phyloP scores from a whole-genome alignment of 2,888 invertebrate species.

The Argynnis bischoffii region DNA sequence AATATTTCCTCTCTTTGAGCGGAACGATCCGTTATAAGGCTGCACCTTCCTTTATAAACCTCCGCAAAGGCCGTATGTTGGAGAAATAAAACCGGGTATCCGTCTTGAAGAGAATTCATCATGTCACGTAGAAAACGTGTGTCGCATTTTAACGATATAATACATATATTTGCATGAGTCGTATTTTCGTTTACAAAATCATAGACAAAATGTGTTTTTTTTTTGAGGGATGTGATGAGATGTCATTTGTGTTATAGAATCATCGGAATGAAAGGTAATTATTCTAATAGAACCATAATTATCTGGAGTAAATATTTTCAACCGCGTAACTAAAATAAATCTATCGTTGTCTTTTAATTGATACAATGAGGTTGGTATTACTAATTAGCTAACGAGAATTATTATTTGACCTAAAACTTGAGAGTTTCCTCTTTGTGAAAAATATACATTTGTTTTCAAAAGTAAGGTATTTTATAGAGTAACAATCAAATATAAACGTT shows the following conservation, averaged over 20 bases:
- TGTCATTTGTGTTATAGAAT: too few species aligned
- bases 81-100: conserved; percentile 52
- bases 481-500: neutral
- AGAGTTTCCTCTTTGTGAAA: too few species aligned
- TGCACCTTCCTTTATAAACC: conserved; percentile 58
- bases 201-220: conserved; percentile 1
- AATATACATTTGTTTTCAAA: too few species aligned
- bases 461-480: neutral
- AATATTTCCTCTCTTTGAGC: conserved; percentile 39
- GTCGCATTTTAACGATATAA: conserved; percentile 32
- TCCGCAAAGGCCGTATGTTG: conserved; percentile 56
- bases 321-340: too few species aligned
- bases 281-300: too few species aligned
- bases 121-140: conserved; percentile 40
- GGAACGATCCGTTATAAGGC: conserved; percentile 42
- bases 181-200: neutral
- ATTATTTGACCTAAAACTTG: too few species aligned
- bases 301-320: too few species aligned
- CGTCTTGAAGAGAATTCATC: conserved; percentile 42
- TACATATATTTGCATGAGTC: conserved; percentile 20
- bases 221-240: too few species aligned
- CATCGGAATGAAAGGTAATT: too few species aligned
- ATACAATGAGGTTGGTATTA: too few species aligned
- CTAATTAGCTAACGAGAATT: too few species aligned
- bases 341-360: too few species aligned